Evolutionary conservation across 2,113 vertebrate species (phyloP).

Genomic region (Cottus gobio): DNA sequence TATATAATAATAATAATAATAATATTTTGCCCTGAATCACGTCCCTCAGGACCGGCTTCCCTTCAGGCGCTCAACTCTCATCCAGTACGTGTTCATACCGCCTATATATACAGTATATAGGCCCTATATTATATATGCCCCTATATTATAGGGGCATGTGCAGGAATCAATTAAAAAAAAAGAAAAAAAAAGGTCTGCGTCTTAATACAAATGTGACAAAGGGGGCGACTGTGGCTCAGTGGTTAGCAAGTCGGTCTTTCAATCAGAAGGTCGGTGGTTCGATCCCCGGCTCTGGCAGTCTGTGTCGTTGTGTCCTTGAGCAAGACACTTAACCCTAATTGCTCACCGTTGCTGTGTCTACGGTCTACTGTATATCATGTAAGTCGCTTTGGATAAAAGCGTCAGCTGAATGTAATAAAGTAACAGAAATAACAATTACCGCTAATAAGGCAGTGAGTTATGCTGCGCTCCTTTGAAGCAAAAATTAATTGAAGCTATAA

Average conservation of each 20-base stretch:
- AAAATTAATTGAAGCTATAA: background rate
- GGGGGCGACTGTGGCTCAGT: too few species aligned
- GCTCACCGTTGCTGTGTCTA: too few species aligned
- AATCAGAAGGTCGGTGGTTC: too few species aligned
- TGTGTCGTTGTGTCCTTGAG: too few species aligned
- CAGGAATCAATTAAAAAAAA: background rate
- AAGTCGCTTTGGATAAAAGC: too few species aligned
- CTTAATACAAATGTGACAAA: too few species aligned
- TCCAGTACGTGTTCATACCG: background rate
- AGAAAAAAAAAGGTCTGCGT: too few species aligned
- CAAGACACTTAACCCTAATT: too few species aligned
- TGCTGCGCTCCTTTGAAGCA: background rate
- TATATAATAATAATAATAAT: too few species aligned
- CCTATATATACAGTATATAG: background rate
- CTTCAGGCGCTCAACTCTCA: background rate
- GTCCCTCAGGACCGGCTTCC: slow-evolving; percentile 8
- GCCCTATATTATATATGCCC: background rate
- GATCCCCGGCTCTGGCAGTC: too few species aligned
- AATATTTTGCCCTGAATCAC: slow-evolving; percentile 1
- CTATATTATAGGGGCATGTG: background rate
- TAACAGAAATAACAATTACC: background rate
- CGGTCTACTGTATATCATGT: too few species aligned
- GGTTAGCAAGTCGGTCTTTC: too few species aligned
- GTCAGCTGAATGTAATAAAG: background rate
- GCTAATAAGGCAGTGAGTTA: background rate